phyloP scores from a whole-genome alignment of 2,113 vertebrate species.

The Hyperopisus bebe region DNA sequence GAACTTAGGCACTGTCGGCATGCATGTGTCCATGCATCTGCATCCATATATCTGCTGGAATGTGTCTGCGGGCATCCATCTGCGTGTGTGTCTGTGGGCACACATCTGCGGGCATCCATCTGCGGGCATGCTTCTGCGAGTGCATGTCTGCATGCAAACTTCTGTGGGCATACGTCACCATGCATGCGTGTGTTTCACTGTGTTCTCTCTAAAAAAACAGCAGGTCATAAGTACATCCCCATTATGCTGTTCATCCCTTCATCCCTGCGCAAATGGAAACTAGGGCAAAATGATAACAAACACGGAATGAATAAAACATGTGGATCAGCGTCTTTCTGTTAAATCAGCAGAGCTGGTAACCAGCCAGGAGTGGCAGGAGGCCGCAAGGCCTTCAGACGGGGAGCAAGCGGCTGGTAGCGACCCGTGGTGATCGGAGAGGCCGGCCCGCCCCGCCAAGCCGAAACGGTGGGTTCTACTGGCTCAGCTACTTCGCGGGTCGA shows the following conservation, averaged over 20 bases:
- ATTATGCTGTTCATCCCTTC: neutral
- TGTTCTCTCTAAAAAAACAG: neutral
- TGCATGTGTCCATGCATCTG: neutral
- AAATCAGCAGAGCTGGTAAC: neutral
- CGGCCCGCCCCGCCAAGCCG: neutral
- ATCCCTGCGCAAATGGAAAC: neutral
- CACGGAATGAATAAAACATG: conserved; percentile 8
- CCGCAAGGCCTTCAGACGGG: neutral
- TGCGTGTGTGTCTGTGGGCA: neutral
- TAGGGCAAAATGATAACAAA: neutral
- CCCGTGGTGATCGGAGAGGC: neutral
- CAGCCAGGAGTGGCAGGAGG: neutral
- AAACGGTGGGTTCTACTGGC: neutral
- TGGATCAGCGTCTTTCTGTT: neutral
- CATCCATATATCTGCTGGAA: neutral
- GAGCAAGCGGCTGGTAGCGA: neutral
- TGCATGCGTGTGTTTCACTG: neutral
- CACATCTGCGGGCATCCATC: neutral
- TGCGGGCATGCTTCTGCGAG: neutral
- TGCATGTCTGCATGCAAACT: neutral
- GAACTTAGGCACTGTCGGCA: neutral
- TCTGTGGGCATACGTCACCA: neutral
- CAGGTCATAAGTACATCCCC: neutral
- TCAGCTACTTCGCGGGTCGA: neutral
- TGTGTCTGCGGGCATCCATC: neutral